Evolutionary conservation across 2,797 vertebrate genomes (phyloP).

Genomic region (Acridotheres tristis): DNA sequence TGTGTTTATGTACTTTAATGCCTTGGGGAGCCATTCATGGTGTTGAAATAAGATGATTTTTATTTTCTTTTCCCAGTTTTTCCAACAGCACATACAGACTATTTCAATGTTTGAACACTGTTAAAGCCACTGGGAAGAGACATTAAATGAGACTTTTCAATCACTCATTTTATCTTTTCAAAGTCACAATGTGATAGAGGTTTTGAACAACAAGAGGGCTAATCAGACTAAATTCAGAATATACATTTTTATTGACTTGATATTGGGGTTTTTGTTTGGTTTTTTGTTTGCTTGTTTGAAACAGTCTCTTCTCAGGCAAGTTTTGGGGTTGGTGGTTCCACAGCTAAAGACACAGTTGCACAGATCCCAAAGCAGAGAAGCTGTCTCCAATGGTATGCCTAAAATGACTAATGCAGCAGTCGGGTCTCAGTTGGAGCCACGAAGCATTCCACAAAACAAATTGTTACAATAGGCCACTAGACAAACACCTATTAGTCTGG

Average conservation of each 20-base stretch:
- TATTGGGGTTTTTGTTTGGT: neutral
- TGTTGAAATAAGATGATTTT: neutral
- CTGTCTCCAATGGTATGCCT: neutral
- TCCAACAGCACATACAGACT: neutral
- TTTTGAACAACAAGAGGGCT: neutral
- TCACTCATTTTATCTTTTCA: neutral
- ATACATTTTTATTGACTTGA: neutral
- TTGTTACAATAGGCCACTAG: neutral
- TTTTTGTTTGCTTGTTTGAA: neutral
- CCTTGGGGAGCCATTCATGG: constrained; percentile 35
- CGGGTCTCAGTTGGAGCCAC: neutral
- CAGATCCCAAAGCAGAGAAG: neutral
- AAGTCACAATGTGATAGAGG: neutral
- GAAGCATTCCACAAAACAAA: neutral
- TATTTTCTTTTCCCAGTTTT: constrained; percentile 20
- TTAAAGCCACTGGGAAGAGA: neutral
- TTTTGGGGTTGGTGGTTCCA: neutral
- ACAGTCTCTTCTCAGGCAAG: neutral
- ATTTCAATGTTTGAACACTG: neutral
- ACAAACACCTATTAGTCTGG: neutral
- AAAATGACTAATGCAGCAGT: neutral
- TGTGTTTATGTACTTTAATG: constrained; percentile 51
- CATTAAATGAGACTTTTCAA: neutral
- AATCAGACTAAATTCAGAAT: neutral
- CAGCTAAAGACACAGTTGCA: neutral